Evolutionary conservation across 2,888 invertebrate genomes (phyloP).

Genomic region (Aquatica leii): DNA sequence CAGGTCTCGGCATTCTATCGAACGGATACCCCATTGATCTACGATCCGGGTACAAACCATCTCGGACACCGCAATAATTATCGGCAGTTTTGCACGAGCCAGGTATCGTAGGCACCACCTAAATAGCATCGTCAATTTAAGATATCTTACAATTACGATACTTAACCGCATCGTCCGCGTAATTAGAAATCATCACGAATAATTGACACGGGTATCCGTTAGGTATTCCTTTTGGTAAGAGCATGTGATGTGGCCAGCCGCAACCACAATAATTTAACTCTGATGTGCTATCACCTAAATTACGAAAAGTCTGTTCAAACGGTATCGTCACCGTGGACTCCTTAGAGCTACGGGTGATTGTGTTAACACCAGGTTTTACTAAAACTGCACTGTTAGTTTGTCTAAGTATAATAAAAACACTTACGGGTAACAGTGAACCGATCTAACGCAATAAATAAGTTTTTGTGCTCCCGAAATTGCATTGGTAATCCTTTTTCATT

Average conservation of each 20-base stretch:
- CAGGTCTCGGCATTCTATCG: conserved; percentile 67
- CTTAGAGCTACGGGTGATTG: conserved; percentile 70
- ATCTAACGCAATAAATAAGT: conserved; percentile 77
- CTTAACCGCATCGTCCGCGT: neutral
- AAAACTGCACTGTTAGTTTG: conserved; percentile 33
- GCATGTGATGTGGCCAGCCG: conserved; percentile 87
- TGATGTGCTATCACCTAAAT: conserved; percentile 64
- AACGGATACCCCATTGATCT: conserved; percentile 85
- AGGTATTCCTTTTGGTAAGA: conserved; percentile 75
- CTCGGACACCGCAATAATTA: conserved; percentile 78
- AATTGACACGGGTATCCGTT: conserved; percentile 65
- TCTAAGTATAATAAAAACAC: conserved; percentile 50
- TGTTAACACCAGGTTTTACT: conserved; percentile 75
- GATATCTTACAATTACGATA: no score
- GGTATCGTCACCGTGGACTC: conserved; percentile 87
- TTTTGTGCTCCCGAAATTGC: conserved; percentile 69
- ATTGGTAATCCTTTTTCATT: conserved; percentile 71
- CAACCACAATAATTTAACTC: conserved; percentile 87
- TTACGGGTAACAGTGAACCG: conserved; percentile 72
- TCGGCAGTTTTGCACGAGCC: conserved; percentile 72
- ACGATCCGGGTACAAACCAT: conserved; percentile 77
- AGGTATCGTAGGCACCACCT: conserved; percentile 63
- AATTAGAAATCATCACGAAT: conserved; percentile 8
- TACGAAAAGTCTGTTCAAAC: conserved; percentile 81
- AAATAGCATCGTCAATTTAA: conserved; percentile 27